Percentiles rank a stretch among this genome's conserved stretches.
phyloP scores from a whole-genome alignment of 2,888 invertebrate species.

The Cyrtodaria siliqua region DNA sequence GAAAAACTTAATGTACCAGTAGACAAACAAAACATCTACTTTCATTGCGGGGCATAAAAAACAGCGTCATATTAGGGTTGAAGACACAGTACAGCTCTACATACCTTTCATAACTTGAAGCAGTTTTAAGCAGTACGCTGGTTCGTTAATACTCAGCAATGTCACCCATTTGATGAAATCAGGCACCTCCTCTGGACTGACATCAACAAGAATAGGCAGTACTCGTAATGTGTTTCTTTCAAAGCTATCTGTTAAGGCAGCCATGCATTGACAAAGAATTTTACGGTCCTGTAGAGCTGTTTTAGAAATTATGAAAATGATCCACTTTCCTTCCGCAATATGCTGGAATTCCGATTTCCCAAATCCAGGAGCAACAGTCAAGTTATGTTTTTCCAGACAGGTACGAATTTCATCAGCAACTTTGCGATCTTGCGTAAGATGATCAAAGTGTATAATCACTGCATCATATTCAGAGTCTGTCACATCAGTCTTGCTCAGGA shows the following conservation, averaged over 20 bases:
- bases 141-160: conserved; percentile 27
- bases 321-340: conserved; percentile 38
- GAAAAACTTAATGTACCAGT: no score
- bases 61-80: no score
- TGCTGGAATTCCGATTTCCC: neutral
- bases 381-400: conserved; percentile 25
- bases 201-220: conserved; percentile 33
- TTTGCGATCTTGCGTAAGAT: conserved; percentile 6
- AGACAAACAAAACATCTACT: no score
- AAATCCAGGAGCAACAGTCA: conserved; percentile 2
- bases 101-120: conserved; percentile 45
- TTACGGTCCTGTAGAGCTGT: conserved; percentile 8
- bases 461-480: conserved; percentile 31
- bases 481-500: neutral
- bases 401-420: conserved; percentile 29
- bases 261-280: conserved; percentile 14
- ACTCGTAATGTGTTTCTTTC: conserved; percentile 23
- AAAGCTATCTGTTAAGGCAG: conserved; percentile 19
- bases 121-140: conserved; percentile 23
- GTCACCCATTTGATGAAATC: conserved; percentile 49
- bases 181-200: conserved; percentile 23
- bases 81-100: neutral
- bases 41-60: no score
- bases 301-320: conserved; percentile 54
- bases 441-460: neutral